These are phyloP conservation scores for Pachyrhynchus sulphureomaculatus DNA, from an alignment of 1,140 invertebrate genomes.

Conservation along the genomic window DNA sequence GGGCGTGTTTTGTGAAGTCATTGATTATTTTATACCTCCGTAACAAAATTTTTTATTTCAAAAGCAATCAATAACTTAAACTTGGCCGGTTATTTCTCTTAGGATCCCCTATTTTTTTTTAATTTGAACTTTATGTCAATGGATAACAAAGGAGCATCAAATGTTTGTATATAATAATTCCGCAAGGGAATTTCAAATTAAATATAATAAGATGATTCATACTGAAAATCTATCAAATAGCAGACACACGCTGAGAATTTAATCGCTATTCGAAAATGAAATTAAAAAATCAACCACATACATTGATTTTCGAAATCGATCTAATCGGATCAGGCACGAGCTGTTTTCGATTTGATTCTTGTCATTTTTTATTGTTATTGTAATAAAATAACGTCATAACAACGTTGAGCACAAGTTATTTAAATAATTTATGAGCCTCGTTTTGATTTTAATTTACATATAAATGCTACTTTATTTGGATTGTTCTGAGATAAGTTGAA, in stretches of 20 bases:
- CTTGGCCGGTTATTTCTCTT: too few species aligned
- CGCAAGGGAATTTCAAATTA: too few species aligned
- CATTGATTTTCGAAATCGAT: constrained; percentile 23
- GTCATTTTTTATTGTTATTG: constrained; percentile 18
- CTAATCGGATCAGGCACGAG: constrained; percentile 26
- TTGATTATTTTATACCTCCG: too few species aligned
- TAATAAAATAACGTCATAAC: constrained; percentile 20
- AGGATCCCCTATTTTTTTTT: too few species aligned
- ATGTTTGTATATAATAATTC: too few species aligned
- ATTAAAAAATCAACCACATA: constrained; percentile 26
- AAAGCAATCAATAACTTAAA: too few species aligned
- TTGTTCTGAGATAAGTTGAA: not conserved
- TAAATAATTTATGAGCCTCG: constrained; percentile 18
- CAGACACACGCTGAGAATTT: constrained; percentile 17
- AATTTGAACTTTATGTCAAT: too few species aligned
- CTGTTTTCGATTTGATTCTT: constrained; percentile 24
- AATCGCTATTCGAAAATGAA: constrained; percentile 19
- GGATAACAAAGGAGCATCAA: too few species aligned
- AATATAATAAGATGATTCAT: constrained; percentile 9
- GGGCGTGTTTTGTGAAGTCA: too few species aligned
- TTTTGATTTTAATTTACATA: constrained; percentile 16
- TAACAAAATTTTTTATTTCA: too few species aligned
- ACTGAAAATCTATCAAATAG: constrained; percentile 10
- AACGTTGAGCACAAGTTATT: constrained; percentile 14
- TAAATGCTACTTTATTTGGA: constrained; percentile 19